Percentiles rank a stretch among this genome's conserved stretches.
Evolutionary conservation across 2,113 vertebrate species (phyloP).

Genomic region (Heterocephalus glaber): DNA sequence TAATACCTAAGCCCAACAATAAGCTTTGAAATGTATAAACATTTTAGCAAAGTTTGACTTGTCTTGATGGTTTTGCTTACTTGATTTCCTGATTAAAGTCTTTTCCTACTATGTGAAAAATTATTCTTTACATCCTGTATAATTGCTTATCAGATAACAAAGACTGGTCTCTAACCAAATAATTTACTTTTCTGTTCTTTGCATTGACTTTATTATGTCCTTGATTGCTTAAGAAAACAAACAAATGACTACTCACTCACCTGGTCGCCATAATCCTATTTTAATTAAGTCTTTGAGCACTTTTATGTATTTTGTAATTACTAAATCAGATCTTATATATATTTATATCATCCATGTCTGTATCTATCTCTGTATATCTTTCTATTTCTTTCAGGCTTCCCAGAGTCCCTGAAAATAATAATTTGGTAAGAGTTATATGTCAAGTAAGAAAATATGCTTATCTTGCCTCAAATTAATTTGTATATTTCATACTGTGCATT

Average conservation of each 20-base stretch:
- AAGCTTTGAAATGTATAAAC: neutral
- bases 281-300: neutral
- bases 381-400: constrained; percentile 26
- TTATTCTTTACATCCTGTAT: neutral
- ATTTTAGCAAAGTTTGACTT: neutral
- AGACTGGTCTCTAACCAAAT: neutral
- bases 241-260: neutral
- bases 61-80: neutral
- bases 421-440: neutral
- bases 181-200: constrained; percentile 14
- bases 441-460: neutral
- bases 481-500: neutral
- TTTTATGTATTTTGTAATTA: neutral
- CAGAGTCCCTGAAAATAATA: neutral
- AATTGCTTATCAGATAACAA: neutral
- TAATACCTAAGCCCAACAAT: neutral
- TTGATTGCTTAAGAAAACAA: neutral
- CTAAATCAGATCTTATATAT: neutral
- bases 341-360: neutral
- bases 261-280: neutral
- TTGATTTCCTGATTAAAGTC: neutral
- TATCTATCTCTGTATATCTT: neutral
- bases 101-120: neutral
- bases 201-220: neutral
- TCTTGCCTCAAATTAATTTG: neutral